These are phyloP conservation scores for Erannis defoliaria DNA, from an alignment of 2,888 invertebrate species.

Conservation along the genomic window DNA sequence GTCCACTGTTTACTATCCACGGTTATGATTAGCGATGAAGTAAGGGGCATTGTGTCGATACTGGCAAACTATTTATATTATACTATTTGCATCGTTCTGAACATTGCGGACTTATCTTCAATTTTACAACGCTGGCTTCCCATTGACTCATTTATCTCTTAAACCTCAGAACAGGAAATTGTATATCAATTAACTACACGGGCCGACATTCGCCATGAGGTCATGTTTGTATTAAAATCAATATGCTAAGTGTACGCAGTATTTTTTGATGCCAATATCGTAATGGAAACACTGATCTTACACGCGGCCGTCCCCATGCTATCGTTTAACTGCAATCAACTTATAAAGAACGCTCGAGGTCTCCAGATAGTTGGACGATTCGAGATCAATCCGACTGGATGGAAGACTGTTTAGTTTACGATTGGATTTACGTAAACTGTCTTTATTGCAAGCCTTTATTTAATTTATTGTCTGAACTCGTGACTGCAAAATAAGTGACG, in stretches of 20 bases:
- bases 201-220: constrained; percentile 39
- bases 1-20: constrained; percentile 37
- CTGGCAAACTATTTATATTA: constrained; percentile 17
- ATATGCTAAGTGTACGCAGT: constrained; percentile 49
- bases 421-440: neutral
- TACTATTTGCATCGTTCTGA: constrained; percentile 18
- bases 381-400: constrained; percentile 16
- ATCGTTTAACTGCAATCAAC: constrained; percentile 32
- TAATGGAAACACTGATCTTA: constrained; percentile 35
- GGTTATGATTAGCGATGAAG: constrained; percentile 41
- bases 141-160: constrained; percentile 32
- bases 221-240: constrained; percentile 52
- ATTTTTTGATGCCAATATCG: constrained; percentile 35
- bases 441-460: neutral
- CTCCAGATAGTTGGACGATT: constrained; percentile 6
- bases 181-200: constrained; percentile 35
- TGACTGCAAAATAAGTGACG: neutral
- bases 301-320: constrained; percentile 23
- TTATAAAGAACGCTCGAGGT: constrained; percentile 3
- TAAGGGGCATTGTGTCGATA: constrained; percentile 40
- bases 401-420: constrained; percentile 20
- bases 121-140: constrained; percentile 22
- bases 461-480: neutral
- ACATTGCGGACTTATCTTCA: constrained; percentile 21
- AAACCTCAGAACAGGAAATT: constrained; percentile 37